Evolutionary conservation across 2,797 vertebrate species (phyloP).

Genomic region (Caiman crocodilus): DNA sequence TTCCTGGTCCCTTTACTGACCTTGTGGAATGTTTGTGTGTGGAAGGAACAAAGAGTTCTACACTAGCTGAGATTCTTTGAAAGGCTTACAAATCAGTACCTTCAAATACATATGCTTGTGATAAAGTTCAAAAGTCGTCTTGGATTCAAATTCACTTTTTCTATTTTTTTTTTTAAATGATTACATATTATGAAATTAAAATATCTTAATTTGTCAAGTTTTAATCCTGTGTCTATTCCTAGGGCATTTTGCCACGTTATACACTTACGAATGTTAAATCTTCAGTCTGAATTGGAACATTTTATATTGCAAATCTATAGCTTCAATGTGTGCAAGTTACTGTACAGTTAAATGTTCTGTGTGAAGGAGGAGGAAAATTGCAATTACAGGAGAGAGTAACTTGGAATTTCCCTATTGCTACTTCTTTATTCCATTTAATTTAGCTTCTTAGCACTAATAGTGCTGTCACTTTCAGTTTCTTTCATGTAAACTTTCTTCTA

Average conservation of each 20-base stretch:
- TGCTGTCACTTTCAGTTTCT: neutral
- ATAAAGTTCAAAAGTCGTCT: neutral
- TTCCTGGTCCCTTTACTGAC: neutral
- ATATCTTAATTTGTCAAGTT: no score
- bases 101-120: neutral
- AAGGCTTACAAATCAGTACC: neutral
- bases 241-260: neutral
- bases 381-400: neutral
- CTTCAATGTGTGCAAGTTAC: neutral
- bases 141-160: no score
- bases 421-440: no score
- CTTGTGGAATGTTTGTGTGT: neutral
- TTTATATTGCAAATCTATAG: neutral
- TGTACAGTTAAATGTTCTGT: neutral
- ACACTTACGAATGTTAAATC: neutral
- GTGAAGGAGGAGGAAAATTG: neutral
- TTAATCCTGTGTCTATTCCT: no score
- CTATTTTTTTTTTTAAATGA: no score
- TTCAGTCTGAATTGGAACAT: neutral
- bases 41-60: neutral
- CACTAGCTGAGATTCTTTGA: neutral
- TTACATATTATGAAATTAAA: no score
- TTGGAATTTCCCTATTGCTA: neutral
- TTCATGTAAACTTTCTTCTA: neutral
- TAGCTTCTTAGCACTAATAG: no score